phyloP scores from a whole-genome alignment of 2,888 invertebrate genomes.

The Ligdia adustata region DNA sequence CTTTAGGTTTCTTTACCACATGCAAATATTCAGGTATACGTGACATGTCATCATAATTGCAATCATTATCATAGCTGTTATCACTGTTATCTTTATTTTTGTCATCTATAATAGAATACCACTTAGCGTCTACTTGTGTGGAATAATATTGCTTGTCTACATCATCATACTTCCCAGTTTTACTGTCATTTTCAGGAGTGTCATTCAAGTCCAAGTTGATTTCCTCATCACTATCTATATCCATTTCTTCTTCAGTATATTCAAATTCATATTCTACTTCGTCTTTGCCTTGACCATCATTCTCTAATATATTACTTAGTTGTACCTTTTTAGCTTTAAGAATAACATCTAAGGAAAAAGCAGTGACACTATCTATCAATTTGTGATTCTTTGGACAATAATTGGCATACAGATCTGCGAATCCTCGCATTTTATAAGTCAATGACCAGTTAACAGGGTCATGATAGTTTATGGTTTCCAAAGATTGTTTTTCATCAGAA shows the following conservation, averaged over 20 bases:
- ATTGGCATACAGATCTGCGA: neutral
- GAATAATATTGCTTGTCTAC: neutral
- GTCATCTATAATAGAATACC: too few species aligned
- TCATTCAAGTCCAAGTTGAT: neutral
- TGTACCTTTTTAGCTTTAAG: neutral
- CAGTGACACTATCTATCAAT: neutral
- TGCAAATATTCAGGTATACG: neutral
- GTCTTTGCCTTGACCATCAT: neutral
- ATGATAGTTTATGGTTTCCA: neutral
- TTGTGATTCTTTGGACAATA: neutral
- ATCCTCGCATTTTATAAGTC: neutral
- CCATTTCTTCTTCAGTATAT: neutral
- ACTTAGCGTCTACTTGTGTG: neutral
- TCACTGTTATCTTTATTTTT: too few species aligned
- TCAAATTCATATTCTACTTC: neutral
- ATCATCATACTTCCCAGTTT: neutral
- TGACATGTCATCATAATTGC: too few species aligned
- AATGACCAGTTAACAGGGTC: neutral
- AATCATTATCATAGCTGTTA: too few species aligned
- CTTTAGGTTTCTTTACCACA: neutral
- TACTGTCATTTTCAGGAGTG: neutral
- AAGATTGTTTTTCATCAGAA: neutral
- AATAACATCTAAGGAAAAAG: neutral
- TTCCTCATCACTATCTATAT: neutral
- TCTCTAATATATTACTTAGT: neutral